Evolutionary conservation across 2,888 invertebrate species (phyloP).

Genomic region (Strigamia transsilvanica): DNA sequence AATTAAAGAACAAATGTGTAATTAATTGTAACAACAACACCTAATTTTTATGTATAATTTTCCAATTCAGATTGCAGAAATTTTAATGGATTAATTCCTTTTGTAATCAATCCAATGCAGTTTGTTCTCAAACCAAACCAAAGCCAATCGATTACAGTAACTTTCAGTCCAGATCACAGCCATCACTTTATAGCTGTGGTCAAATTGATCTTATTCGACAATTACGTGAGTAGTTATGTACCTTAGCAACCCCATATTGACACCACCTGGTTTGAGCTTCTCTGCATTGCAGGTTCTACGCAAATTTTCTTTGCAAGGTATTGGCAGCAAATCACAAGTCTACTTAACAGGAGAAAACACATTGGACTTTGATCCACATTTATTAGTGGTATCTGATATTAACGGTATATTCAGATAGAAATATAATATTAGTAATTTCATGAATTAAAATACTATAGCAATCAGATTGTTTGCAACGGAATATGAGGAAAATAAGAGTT

Average conservation of each 20-base stretch:
- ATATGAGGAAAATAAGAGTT: background rate
- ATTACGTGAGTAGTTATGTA: background rate
- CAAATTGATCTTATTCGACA: background rate
- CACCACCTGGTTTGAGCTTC: background rate
- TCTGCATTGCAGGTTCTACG: background rate
- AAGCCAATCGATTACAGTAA: background rate
- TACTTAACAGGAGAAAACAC: background rate
- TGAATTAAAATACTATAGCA: background rate
- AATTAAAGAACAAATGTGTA: background rate
- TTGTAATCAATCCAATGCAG: background rate
- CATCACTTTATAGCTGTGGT: background rate
- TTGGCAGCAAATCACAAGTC: background rate
- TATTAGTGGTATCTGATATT: background rate
- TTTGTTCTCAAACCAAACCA: background rate
- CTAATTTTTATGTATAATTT: background rate
- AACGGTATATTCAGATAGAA: background rate
- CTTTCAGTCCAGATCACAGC: constrained; percentile 17
- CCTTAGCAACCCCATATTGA: background rate
- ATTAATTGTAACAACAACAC: too few relatives aligned
- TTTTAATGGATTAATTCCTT: constrained; percentile 5
- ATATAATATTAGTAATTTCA: background rate
- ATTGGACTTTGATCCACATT: background rate
- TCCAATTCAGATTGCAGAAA: background rate
- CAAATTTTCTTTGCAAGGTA: background rate
- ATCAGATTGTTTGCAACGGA: background rate